Evolutionary conservation across 2,888 invertebrate species (phyloP).

Genomic region (Ditylenchus weischeri): DNA sequence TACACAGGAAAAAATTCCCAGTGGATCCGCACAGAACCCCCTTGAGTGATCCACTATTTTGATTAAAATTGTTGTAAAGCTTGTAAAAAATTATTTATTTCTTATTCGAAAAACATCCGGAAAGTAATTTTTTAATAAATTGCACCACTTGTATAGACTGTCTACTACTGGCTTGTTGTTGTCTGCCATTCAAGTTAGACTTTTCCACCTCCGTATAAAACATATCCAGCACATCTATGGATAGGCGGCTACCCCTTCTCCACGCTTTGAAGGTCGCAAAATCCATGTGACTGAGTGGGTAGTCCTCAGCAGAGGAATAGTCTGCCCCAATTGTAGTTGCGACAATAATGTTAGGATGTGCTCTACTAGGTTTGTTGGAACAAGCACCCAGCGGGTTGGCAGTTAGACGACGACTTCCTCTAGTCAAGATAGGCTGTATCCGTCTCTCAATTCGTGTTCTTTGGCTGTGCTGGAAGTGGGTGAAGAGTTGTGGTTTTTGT

Average conservation of each 20-base stretch:
- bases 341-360: background rate
- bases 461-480: no score
- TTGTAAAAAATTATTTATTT: background rate
- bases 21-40: no score
- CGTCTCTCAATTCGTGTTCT: no score
- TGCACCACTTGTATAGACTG: background rate
- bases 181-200: background rate
- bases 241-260: slow-evolving; percentile 38
- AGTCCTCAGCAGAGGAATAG: slow-evolving; percentile 13
- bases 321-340: slow-evolving; percentile 6
- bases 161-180: background rate
- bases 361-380: background rate
- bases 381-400: background rate
- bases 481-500: background rate
- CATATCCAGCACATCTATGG: slow-evolving; percentile 20
- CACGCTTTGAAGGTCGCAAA: slow-evolving; percentile 47
- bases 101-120: background rate
- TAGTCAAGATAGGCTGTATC: no score
- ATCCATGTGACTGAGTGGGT: slow-evolving; percentile 44
- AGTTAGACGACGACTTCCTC: background rate
- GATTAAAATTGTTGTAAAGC: background rate
- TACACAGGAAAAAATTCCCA: no score
- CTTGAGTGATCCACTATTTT: no score
- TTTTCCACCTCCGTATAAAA: background rate
- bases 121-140: background rate